These are phyloP conservation scores for Ciconia maguari DNA, from an alignment of 2,113 vertebrate species.

Conservation along the genomic window DNA sequence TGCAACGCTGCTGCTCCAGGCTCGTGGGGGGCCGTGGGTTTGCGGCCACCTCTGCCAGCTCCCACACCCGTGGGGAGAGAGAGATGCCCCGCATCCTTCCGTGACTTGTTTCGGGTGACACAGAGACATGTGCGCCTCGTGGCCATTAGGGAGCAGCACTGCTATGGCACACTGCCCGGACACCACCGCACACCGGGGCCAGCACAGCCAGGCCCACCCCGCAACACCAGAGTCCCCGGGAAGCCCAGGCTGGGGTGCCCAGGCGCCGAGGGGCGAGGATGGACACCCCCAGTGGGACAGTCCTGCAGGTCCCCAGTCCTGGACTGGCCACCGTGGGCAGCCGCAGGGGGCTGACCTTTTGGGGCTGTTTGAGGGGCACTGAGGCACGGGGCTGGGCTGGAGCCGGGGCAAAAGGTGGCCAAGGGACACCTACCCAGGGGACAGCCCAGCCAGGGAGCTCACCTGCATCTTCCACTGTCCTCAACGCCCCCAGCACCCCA, in stretches of 20 bases:
- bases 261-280: background rate
- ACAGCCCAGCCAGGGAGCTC: background rate
- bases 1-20: background rate
- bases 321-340: background rate
- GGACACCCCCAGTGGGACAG: background rate
- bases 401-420: background rate
- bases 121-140: background rate
- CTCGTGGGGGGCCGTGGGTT: accelerated
- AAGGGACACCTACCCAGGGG: background rate
- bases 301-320: background rate
- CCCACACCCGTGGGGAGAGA: accelerated
- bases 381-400: background rate
- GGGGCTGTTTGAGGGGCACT: background rate
- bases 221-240: background rate
- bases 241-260: background rate
- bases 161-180: background rate
- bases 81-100: background rate
- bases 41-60: background rate
- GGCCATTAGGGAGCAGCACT: slow-evolving; percentile 31
- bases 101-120: background rate
- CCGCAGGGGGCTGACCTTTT: background rate
- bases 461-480: background rate
- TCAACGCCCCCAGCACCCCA: accelerated
- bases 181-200: accelerated
- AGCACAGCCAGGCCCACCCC: background rate